phyloP scores from a whole-genome alignment of 2,888 invertebrate genomes.

The Phania funesta region DNA sequence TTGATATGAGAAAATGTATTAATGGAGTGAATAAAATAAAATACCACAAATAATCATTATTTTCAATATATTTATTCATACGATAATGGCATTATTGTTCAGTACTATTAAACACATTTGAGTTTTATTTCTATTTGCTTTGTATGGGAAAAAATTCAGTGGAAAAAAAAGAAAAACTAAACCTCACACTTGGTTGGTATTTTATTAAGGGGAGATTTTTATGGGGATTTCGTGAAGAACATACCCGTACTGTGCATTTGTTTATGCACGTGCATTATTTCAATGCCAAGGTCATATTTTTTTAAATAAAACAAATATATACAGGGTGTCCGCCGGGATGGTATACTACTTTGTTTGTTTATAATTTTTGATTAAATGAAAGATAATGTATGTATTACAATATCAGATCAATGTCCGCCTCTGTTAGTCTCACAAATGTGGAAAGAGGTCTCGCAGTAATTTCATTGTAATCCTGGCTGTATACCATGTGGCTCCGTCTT shows the following conservation, averaged over 20 bases:
- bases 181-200: not conserved
- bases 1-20: not conserved
- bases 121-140: not conserved
- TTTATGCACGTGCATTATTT: conserved; percentile 28
- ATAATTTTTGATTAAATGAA: too few species aligned
- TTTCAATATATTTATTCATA: conserved; percentile 21
- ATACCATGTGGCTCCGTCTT: too few species aligned
- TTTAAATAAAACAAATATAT: not conserved
- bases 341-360: too few species aligned
- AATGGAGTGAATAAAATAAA: conserved; percentile 18
- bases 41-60: conserved; percentile 34
- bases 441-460: too few species aligned
- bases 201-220: not conserved
- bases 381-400: too few species aligned
- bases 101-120: conserved; percentile 22
- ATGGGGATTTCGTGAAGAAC: not conserved
- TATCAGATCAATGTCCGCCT: too few species aligned
- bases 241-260: not conserved
- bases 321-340: too few species aligned
- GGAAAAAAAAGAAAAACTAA: not conserved
- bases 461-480: too few species aligned
- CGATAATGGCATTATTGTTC: conserved; percentile 19
- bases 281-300: conserved; percentile 61
- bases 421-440: too few species aligned
- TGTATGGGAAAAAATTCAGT: not conserved